Conservation (phyloP, 2,797 vertebrate genomes). For the Nannoperca australis region DNA sequence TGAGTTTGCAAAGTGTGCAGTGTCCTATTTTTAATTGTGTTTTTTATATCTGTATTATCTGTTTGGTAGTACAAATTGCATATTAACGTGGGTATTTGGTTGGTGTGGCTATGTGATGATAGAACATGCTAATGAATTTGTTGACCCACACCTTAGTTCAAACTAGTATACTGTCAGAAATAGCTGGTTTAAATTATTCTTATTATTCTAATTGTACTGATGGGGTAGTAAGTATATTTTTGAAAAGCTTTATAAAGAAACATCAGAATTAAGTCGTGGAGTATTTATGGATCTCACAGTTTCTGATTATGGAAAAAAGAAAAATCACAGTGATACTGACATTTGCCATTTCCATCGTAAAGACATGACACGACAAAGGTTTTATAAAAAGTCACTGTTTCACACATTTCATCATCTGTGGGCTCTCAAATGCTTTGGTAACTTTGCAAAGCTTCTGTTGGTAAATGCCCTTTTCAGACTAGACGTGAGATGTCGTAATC, state of each 20-base stretch:
- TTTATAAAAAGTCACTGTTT: conserved; percentile 17
- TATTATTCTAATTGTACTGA: background rate
- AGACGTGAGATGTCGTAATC: conserved; percentile 49
- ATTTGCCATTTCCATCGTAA: background rate
- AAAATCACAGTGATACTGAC: conserved; percentile 32
- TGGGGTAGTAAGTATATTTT: conserved; percentile 30
- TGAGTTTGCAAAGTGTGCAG: conserved; percentile 22
- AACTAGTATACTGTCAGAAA: background rate
- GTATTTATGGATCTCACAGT: conserved; percentile 16
- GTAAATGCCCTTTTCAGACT: conserved; percentile 80
- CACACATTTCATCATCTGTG: conserved; percentile 47
- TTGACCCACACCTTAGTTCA: background rate
- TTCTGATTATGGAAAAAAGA: conserved; percentile 36
- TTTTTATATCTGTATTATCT: background rate
- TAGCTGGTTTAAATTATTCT: background rate
- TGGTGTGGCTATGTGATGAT: conserved; percentile 13
- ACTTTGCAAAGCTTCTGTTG: conserved; percentile 56
- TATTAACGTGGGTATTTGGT: background rate
- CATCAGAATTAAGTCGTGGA: conserved; percentile 5
- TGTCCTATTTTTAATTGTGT: background rate
- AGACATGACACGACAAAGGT: conserved; percentile 31
- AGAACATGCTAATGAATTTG: background rate
- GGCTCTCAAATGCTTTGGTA: conserved; percentile 58
- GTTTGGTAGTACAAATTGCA: background rate
- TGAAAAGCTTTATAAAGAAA: conserved; percentile 50